Evolutionary conservation across 2,113 vertebrate genomes (phyloP).

Genomic region (Melospiza georgiana): DNA sequence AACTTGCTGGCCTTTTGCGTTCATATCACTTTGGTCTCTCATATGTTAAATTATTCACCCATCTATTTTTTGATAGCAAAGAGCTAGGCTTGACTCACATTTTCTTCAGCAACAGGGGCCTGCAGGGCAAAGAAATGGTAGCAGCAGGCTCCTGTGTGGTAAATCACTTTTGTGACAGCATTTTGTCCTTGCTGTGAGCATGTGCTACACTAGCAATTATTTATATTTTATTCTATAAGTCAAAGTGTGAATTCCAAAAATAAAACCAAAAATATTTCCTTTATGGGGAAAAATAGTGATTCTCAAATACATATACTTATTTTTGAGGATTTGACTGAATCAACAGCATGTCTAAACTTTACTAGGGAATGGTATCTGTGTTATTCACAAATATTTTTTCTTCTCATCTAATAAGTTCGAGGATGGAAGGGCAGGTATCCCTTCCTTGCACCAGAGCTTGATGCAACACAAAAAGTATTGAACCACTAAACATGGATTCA

Average conservation of each 20-base stretch:
- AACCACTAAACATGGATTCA: not conserved
- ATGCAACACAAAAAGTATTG: not conserved
- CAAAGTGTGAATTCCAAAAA: not conserved
- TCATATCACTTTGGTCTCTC: not conserved
- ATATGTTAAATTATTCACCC: constrained; percentile 38
- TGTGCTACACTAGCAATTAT: not conserved
- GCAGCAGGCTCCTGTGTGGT: not conserved
- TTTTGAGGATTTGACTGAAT: not conserved
- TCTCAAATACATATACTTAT: not conserved
- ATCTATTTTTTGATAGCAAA: constrained; percentile 33
- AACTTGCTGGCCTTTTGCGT: constrained; percentile 34
- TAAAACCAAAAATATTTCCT: not conserved
- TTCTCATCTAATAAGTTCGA: not conserved
- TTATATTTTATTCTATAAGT: constrained; percentile 21
- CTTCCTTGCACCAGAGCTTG: not conserved
- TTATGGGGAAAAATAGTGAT: not conserved
- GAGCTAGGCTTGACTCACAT: not conserved
- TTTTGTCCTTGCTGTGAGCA: constrained; percentile 16
- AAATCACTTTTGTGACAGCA: not conserved
- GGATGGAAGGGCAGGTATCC: not conserved
- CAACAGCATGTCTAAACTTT: not conserved
- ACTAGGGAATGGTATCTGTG: not conserved
- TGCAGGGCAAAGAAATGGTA: not conserved
- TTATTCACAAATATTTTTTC: not conserved
- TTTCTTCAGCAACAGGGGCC: not conserved